These are phyloP conservation scores for Chymomyza procnemis DNA, from an alignment of 2,888 invertebrate species.

Conservation along the genomic window DNA sequence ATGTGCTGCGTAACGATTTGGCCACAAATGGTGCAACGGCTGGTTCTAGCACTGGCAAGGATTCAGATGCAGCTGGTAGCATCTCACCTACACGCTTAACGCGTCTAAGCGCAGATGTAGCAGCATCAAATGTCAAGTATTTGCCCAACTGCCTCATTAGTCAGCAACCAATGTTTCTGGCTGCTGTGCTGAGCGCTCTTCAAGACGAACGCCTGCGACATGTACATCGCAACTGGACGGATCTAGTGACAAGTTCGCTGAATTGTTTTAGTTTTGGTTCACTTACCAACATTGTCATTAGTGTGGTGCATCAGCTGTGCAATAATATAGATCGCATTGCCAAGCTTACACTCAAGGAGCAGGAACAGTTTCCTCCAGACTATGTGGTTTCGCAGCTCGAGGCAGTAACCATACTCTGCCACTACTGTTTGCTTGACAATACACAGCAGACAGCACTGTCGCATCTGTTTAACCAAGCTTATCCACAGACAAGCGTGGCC, in stretches of 20 bases:
- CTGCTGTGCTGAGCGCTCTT: constrained; percentile 87
- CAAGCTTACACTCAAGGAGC: constrained; percentile 68
- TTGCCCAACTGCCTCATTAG: constrained; percentile 83
- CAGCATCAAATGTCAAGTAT: constrained; percentile 80
- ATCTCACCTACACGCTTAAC: constrained; percentile 74
- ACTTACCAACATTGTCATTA: constrained; percentile 86
- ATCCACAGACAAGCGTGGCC: constrained; percentile 80
- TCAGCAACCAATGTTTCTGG: constrained; percentile 90
- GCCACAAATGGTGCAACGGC: constrained; percentile 52
- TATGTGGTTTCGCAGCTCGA: constrained; percentile 88
- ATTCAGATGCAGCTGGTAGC: constrained; percentile 64
- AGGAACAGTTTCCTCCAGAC: constrained; percentile 82
- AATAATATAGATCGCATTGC: constrained; percentile 85
- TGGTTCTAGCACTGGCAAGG: constrained; percentile 38
- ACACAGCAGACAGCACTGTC: constrained; percentile 81
- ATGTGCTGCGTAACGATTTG: constrained; percentile 79
- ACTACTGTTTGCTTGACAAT: constrained; percentile 86
- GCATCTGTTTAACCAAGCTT: constrained; percentile 81
- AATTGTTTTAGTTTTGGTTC: constrained; percentile 87
- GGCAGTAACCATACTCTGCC: constrained; percentile 87
- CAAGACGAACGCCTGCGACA: constrained; percentile 85
- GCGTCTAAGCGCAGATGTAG: constrained; percentile 54
- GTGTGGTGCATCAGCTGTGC: constrained; percentile 86
- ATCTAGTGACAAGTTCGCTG: constrained; percentile 87
- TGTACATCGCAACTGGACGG: constrained; percentile 90